Percentiles rank a stretch among this genome's conserved stretches.
Conservation (phyloP, 2,113 vertebrate genomes). For the Corvus cornix region DNA sequence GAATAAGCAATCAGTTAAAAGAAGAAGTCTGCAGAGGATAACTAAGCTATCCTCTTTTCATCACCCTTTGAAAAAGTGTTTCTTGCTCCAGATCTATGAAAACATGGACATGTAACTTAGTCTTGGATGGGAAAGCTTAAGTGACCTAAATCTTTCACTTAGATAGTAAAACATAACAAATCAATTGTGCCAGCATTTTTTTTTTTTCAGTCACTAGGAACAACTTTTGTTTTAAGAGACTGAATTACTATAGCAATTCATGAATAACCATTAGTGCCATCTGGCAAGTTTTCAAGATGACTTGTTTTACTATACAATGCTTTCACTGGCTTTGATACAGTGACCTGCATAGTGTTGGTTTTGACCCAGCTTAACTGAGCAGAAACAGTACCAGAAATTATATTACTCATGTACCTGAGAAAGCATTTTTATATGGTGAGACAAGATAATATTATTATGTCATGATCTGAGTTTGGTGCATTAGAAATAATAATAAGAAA, state of each 20-base stretch:
- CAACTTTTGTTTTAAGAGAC: neutral
- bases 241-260: neutral
- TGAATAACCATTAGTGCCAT: slow-evolving; percentile 7
- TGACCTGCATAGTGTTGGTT: neutral
- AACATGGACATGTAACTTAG: neutral
- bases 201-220: neutral
- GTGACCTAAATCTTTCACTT: neutral
- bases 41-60: neutral
- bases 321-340: slow-evolving; percentile 12
- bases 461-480: neutral
- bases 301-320: slow-evolving; percentile 2
- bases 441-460: neutral
- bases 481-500: neutral
- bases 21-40: neutral
- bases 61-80: neutral
- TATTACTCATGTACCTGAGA: neutral
- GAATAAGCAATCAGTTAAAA: neutral
- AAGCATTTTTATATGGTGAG: slow-evolving; percentile 21
- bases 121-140: neutral
- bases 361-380: slow-evolving; percentile 6
- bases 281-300: slow-evolving; percentile 28
- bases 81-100: neutral
- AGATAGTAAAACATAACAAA: neutral
- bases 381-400: neutral
- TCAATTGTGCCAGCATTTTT: neutral